phyloP scores from a whole-genome alignment of 1,140 invertebrate species.

The Saxidomus purpurata region DNA sequence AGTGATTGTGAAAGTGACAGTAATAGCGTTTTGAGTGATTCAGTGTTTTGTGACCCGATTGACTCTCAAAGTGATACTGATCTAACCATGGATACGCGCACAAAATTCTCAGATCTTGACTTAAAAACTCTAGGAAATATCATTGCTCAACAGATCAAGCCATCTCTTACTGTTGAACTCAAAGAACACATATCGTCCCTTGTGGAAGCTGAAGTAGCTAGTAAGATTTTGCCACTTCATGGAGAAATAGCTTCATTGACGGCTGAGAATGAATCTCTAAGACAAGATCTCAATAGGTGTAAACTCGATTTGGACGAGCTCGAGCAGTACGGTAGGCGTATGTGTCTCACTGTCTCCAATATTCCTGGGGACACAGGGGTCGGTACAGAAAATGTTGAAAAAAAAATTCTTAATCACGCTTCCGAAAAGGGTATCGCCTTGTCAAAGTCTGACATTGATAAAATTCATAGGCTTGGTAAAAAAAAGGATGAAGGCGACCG shows the following conservation, averaged over 20 bases:
- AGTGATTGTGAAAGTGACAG: too few species aligned
- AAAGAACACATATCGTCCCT: background rate
- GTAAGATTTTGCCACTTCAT: too few species aligned
- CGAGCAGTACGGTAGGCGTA: background rate
- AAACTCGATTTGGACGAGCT: background rate
- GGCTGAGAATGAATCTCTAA: background rate
- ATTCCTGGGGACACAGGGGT: background rate
- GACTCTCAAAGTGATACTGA: too few species aligned
- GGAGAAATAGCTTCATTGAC: background rate
- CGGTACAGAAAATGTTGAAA: too few species aligned
- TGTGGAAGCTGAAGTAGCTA: background rate
- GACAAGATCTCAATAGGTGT: background rate
- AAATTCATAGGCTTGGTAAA: too few species aligned
- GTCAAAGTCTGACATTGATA: background rate
- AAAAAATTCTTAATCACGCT: background rate
- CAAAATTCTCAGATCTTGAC: background rate
- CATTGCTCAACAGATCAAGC: background rate
- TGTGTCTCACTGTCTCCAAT: background rate
- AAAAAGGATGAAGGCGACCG: background rate
- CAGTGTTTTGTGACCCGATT: too few species aligned
- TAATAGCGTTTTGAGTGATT: too few species aligned
- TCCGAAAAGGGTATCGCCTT: background rate
- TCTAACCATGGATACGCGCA: background rate
- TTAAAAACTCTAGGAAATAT: background rate
- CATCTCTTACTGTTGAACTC: background rate